Evolutionary conservation across 2,888 invertebrate species (phyloP), one percentile per base, ranked within the genome.

Genomic region (Julus scanicus): DNA sequence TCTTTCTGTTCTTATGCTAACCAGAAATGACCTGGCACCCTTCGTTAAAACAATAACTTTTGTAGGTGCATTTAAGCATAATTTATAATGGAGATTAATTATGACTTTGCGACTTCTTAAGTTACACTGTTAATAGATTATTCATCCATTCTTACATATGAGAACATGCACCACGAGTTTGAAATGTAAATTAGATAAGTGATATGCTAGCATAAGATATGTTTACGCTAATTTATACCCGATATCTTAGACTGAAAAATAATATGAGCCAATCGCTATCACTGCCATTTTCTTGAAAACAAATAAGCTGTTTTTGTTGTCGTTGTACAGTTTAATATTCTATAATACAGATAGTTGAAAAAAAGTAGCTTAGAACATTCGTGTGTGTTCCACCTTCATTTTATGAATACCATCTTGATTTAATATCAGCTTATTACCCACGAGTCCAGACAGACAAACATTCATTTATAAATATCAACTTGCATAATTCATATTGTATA

Each of bases 101-200:
- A 29, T 71, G 71, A 71, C 9, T 63, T 63, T n/a, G 57, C 6
- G 29, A 29, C 71, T 6, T 71, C 71, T 71, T 71, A 29, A 29
- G 71, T 71, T 71, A 71, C 71, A 71, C n/a, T 71, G 71, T 71
- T 71, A 6, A 71, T 29, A 29, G 71, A 29, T 17, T 8, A 29
- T 71, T 0, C 11, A 71, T 71, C 44, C 5, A 44, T 44, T 44
- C 29, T 15, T 20, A 63, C 63, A 9, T 6, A 63, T 63, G 20
- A 20, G n/a, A 63, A 63, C 57, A 57, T 6, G 63, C 6, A 63
- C n/a, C 63, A 15, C 3, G 63, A 20, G 63, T n/a, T 63, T 63
- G n/a, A n/a, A 63, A n/a, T 63, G 63, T n/a, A 63, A 63, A 63
- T 63, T n/a, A 63, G 63, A 63, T 63, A 63, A n/a, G 63, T 63